Evolutionary conservation across 2,113 vertebrate species (phyloP).

Genomic region (Nibea albiflora): DNA sequence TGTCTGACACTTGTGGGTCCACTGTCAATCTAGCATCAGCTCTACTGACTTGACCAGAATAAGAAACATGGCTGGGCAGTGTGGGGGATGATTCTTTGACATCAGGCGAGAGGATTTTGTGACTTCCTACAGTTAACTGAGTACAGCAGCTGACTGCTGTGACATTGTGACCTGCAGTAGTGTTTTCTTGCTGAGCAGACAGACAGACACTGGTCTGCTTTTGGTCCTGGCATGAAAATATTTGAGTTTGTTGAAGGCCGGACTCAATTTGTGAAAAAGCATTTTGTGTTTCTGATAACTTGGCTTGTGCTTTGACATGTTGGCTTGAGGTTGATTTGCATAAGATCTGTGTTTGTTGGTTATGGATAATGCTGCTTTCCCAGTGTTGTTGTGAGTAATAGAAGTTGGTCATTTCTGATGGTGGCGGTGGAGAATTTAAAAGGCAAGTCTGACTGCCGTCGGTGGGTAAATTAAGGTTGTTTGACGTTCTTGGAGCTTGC

Average conservation of each 20-base stretch:
- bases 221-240: constrained; percentile 22
- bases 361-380: constrained; percentile 21
- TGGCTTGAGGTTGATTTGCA: not conserved
- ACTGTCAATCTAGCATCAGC: not conserved
- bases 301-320: not conserved
- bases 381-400: constrained; percentile 41
- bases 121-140: not conserved
- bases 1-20: not conserved
- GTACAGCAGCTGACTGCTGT: not conserved
- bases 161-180: not conserved
- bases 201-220: not conserved
- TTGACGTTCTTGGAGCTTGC: not conserved
- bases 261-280: not conserved
- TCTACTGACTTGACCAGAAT: constrained; percentile 1
- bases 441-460: constrained; percentile 4
- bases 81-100: not conserved
- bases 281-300: not conserved
- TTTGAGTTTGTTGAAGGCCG: not conserved
- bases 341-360: constrained; percentile 22
- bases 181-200: not conserved
- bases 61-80: not conserved
- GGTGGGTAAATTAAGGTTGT: not conserved
- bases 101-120: constrained; percentile 10
- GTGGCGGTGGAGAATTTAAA: constrained; percentile 10
- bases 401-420: constrained; percentile 28